Conservation (phyloP, 2,797 vertebrate species). For the Notamacropus eugenii region DNA sequence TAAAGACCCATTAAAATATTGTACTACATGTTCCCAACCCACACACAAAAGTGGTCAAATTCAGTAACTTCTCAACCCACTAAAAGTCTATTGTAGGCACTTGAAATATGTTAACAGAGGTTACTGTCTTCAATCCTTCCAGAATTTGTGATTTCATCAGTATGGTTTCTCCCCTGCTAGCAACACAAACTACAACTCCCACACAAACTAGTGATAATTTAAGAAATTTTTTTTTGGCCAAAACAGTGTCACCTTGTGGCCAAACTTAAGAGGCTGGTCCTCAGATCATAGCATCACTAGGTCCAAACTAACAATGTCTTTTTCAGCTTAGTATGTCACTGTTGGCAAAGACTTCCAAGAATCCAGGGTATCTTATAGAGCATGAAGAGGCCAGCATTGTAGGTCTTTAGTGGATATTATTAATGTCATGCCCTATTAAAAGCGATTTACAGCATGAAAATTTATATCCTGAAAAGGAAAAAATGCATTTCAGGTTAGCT, state of each 20-base stretch:
- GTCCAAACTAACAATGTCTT: background rate
- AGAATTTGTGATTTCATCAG: background rate
- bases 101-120: background rate
- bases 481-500: constrained; percentile 1
- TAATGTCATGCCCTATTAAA: constrained; percentile 29
- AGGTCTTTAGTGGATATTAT: background rate
- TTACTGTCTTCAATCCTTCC: background rate
- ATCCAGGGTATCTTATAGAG: background rate
- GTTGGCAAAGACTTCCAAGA: background rate
- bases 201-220: background rate
- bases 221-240: background rate
- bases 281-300: background rate
- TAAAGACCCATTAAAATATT: background rate
- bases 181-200: background rate
- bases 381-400: background rate
- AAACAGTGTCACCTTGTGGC: background rate
- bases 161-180: background rate
- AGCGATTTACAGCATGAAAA: constrained; percentile 31
- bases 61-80: background rate
- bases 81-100: background rate
- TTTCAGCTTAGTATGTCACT: background rate
- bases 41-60: background rate
- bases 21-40: background rate
- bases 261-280: background rate
- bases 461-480: background rate